A percentile compares a stretch with the other conserved stretches of the same genome.
phyloP scores from a whole-genome alignment of 1,140 invertebrate species.

The Meloidogyne floridensis region DNA sequence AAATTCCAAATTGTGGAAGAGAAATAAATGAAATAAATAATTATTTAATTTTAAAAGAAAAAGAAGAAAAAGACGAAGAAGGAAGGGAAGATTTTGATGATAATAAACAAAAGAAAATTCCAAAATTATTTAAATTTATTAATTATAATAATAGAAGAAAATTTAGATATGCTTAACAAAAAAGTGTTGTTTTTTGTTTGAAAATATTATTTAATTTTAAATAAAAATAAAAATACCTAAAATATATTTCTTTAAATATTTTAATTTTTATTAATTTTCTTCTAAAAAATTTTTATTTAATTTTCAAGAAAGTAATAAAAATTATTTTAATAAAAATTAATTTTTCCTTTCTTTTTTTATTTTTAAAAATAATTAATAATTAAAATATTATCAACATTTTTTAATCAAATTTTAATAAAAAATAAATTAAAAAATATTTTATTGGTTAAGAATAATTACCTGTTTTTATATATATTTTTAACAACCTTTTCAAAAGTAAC shows the following conservation, averaged over 20 bases:
- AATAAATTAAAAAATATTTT: no score
- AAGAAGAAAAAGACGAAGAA: background rate
- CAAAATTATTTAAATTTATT: slow-evolving; percentile 4
- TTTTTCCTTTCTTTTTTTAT: no score
- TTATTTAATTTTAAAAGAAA: background rate
- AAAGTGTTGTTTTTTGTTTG: background rate
- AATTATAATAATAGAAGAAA: background rate
- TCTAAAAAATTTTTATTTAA: no score
- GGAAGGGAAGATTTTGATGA: background rate
- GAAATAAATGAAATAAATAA: background rate
- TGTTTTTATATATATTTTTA: no score
- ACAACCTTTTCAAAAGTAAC: no score
- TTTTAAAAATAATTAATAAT: no score
- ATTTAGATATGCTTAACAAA: slow-evolving; percentile 1
- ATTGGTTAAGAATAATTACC: no score
- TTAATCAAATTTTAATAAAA: no score
- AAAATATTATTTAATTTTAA: background rate
- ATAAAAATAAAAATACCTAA: background rate
- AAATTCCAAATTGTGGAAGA: background rate
- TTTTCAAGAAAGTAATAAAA: no score
- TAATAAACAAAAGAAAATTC: slow-evolving; percentile 2
- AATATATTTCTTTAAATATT: background rate
- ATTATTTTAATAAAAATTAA: no score
- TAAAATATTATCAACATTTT: no score
- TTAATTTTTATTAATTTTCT: background rate